These are phyloP conservation scores for Drosophila neotestacea DNA, from an alignment of 2,888 invertebrate species.

Conservation along the genomic window DNA sequence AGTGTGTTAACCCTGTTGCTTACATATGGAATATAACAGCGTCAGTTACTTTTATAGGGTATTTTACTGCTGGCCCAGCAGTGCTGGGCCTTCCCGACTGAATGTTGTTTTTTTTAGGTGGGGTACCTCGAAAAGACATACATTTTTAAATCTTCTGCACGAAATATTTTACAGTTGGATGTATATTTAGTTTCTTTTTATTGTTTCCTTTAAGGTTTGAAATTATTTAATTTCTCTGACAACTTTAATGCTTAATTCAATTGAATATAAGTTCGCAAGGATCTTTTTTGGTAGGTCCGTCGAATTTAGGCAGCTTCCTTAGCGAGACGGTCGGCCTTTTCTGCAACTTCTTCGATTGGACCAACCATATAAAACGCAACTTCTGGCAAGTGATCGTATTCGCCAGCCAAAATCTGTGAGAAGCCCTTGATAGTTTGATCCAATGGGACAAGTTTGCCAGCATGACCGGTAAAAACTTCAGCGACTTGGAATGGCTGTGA, in stretches of 20 bases:
- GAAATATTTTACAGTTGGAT: background rate
- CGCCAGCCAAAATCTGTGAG: slow-evolving; percentile 92
- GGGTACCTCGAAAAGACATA: no score
- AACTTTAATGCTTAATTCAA: slow-evolving; percentile 61
- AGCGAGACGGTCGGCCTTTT: slow-evolving; percentile 89
- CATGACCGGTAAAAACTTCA: slow-evolving; percentile 97
- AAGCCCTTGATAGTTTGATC: slow-evolving; percentile 95
- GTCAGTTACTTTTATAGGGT: no score
- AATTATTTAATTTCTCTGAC: slow-evolving; percentile 28
- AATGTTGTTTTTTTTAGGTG: no score
- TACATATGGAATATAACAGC: no score
- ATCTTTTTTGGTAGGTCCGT: background rate
- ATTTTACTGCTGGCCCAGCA: no score
- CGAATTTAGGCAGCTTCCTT: slow-evolving; percentile 76
- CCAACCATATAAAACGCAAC: slow-evolving; percentile 99
- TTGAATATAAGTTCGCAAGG: slow-evolving; percentile 46
- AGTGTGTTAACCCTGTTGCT: no score
- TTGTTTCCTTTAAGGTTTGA: slow-evolving; percentile 38
- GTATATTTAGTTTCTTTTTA: slow-evolving; percentile 36
- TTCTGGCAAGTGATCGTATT: slow-evolving; percentile 96
- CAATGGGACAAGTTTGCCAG: slow-evolving; percentile 95
- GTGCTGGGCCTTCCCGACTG: no score
- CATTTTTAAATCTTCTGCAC: no score
- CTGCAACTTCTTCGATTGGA: slow-evolving; percentile 94
- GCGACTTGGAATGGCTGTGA: slow-evolving; percentile 97